Base-by-base conservation (phyloP, 2,888 invertebrate species). In the Lochmaea capreae region DNA sequence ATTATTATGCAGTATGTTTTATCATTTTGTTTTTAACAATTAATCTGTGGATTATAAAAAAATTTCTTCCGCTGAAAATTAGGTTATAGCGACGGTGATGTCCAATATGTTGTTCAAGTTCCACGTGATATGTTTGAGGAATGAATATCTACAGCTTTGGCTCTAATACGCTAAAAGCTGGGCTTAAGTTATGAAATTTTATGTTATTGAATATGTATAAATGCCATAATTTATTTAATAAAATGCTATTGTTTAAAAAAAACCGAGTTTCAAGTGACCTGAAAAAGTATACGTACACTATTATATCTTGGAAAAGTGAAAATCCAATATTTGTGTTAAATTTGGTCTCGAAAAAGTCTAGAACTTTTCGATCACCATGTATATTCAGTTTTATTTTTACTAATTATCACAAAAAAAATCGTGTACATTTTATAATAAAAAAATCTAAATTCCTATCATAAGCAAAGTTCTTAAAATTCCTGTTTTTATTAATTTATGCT, bases 91-190 rank as follows among this genome's bases (percentile, higher is more conserved):
- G 80, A 79, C 80, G 81, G 79, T 79, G 80, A 79, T 77, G 74
- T 76, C 75, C 70, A 77, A 72, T 52, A 73, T 66, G 73, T 74
- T 81, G 82, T 81, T 82, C 81, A 84, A 84, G 82, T 86, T 86
- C 86, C 87, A 87, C 86, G 86, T 87, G 86, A 86, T 86, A 81
- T 81, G 81, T 82, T 82, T 79, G 84, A 84, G 85, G 86, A 85
- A 78, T 86, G 86, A 86, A 85, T 78, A 79, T 54, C n/a, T 78
- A 79, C 82, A 84, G 86, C 86, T 86, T 84, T 83, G 79, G 85
- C 83, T 81, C 85, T 86, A 83, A 86, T 84, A 79, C 80, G 82
- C 83, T 85, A 79, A 84, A 83, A 75, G 84, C 84, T 85, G 84
- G n/a, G 82, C 83, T 82, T 81, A 78, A 78, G 76, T 80, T 82